Evolutionary conservation across 1,140 invertebrate genomes (phyloP).

Genomic region (Battus philenor): DNA sequence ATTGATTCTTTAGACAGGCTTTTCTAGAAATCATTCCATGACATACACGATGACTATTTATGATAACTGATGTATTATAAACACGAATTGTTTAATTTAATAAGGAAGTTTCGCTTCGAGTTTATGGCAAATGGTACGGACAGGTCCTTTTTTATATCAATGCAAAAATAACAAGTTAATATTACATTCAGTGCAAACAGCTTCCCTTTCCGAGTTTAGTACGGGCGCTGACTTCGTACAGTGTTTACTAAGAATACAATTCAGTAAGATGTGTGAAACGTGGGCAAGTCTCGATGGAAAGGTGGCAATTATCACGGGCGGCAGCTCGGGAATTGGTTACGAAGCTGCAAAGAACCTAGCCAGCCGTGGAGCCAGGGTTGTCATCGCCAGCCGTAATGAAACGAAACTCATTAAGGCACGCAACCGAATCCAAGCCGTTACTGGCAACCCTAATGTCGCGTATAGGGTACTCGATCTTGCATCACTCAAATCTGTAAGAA

Average conservation of each 20-base stretch:
- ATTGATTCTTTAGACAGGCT: no score
- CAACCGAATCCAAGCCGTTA: constrained; percentile 44
- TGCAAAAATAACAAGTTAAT: constrained; percentile 31
- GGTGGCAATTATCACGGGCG: constrained; percentile 87
- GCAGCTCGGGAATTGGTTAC: constrained; percentile 90
- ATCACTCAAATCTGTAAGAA: constrained; percentile 58
- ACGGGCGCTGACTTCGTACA: background rate
- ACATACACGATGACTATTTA: no score
- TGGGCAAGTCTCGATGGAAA: constrained; percentile 76
- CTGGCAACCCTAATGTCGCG: constrained; percentile 40
- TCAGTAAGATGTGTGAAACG: constrained; percentile 38
- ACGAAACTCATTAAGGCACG: constrained; percentile 67
- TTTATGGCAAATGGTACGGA: constrained; percentile 21
- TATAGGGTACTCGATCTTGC: constrained; percentile 49
- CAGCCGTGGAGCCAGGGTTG: constrained; percentile 82
- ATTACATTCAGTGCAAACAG: constrained; percentile 6
- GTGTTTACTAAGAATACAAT: background rate
- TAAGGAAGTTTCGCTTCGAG: constrained; percentile 24
- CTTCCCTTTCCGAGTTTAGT: constrained; percentile 3
- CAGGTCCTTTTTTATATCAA: constrained; percentile 21
- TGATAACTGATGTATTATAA: no score
- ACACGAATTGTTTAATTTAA: no score
- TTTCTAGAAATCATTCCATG: no score
- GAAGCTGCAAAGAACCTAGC: constrained; percentile 84
- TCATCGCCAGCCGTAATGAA: constrained; percentile 83